Percentiles rank a stretch among this genome's conserved stretches.
Conservation (phyloP, 1,140 invertebrate genomes). For the Drosophila kikkawai region DNA sequence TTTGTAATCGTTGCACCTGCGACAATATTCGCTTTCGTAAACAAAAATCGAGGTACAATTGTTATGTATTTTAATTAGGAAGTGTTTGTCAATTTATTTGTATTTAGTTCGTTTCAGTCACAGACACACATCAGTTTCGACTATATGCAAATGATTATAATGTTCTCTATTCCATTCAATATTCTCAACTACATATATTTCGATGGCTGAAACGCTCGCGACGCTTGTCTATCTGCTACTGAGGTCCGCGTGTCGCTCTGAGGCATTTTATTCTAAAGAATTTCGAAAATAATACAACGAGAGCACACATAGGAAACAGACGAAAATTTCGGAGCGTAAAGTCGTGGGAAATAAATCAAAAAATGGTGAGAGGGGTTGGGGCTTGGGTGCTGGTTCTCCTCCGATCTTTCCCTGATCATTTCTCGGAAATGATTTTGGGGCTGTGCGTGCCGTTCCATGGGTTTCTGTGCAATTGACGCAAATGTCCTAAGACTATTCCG, state of each 20-base stretch:
- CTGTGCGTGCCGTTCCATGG: slow-evolving; percentile 34
- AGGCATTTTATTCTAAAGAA: slow-evolving; percentile 66
- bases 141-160: slow-evolving; percentile 47
- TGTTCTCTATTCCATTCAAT: slow-evolving; percentile 33
- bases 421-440: slow-evolving; percentile 32
- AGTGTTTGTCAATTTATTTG: slow-evolving; percentile 49
- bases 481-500: slow-evolving; percentile 36
- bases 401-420: slow-evolving; percentile 21
- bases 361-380: slow-evolving; percentile 21
- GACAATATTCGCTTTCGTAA: slow-evolving; percentile 31
- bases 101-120: slow-evolving; percentile 28
- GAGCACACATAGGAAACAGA: slow-evolving; percentile 16
- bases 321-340: slow-evolving; percentile 46
- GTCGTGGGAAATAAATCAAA: slow-evolving; percentile 70
- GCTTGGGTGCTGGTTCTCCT: background rate
- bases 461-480: slow-evolving; percentile 50
- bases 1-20: slow-evolving; percentile 28
- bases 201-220: slow-evolving; percentile 65
- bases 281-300: slow-evolving; percentile 66
- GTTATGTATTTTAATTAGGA: slow-evolving; percentile 49
- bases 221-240: slow-evolving; percentile 71
- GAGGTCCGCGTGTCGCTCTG: slow-evolving; percentile 53
- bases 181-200: slow-evolving; percentile 32
- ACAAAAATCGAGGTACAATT: slow-evolving; percentile 26
- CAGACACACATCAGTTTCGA: slow-evolving; percentile 29